These are phyloP conservation scores for Parus major DNA, from an alignment of 2,113 vertebrate genomes.

Conservation along the genomic window DNA sequence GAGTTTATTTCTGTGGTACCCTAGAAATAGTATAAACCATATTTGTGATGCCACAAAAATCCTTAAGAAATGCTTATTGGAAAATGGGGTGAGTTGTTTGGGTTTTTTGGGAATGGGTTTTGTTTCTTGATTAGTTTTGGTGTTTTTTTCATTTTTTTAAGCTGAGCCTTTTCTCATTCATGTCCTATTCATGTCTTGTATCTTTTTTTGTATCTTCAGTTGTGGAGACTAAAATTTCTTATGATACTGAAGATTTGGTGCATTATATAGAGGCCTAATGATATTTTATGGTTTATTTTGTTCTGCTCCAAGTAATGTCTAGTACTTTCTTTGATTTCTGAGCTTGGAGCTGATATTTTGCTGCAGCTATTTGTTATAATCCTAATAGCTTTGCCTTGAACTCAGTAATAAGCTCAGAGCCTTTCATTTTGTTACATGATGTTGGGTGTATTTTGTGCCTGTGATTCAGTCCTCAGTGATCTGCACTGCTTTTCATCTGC, in stretches of 20 bases:
- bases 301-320: background rate
- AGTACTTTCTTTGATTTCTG: constrained; percentile 28
- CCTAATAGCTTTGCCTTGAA: constrained; percentile 5
- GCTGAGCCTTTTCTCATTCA: background rate
- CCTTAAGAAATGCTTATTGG: background rate
- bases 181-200: background rate
- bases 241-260: background rate
- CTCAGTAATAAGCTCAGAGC: background rate
- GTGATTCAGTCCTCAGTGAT: constrained; percentile 26
- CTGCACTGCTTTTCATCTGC: background rate
- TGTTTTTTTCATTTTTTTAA: background rate
- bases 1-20: background rate
- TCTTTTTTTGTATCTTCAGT: background rate
- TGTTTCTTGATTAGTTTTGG: background rate
- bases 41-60: background rate
- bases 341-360: background rate
- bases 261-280: background rate
- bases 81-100: background rate
- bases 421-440: background rate
- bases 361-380: background rate
- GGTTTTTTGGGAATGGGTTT: background rate
- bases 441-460: constrained; percentile 3
- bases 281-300: background rate
- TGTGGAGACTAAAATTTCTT: background rate
- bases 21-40: background rate